Evolutionary conservation across 2,797 vertebrate genomes (phyloP), one percentile per base, ranked within the genome.

Genomic region (Diplodus puntazzo): DNA sequence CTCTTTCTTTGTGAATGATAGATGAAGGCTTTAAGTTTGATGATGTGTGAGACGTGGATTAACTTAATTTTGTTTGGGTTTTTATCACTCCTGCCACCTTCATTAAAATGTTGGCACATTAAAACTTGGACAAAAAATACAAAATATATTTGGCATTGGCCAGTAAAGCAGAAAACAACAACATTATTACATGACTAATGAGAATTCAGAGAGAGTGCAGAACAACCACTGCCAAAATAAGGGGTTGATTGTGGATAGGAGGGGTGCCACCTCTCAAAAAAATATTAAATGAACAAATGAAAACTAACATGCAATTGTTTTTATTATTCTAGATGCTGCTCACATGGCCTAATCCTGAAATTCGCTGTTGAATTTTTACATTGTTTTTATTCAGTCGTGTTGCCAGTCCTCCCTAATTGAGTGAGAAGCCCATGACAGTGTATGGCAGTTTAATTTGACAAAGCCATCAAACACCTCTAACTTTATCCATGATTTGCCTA

Each of bases 401-500:
- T 53, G 25, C 25, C 14, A 23, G 13, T 52, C 8, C 20, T 52
- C 16, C 16, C 46, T 3, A 11, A 16, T 27, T 63, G 2, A 27
- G 25, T 9, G 45, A 11, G 11, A 25, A 11, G 23, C 17, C 18
- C 21, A 4, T 20, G 3, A 27, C 12, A 48, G 17, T 16, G 12
- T 65, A 9, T 21, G 20, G 58, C 58, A 55, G 23, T 7, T 34
- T 6, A 20, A 48, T 67, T 54, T 65, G 16, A 21, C 20, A 14
- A 50, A 20, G 45, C 20, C 17, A 18, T 1, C 17, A 58, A 58
- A 43, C 49, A 16, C 50, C 2, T 52, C 11, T 9, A 30, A 34
- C 3, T 21, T 57, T 1, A 20, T 9, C 3, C 21, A 45, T 2
- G 0, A 23, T 23, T 4, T 11, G 48, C n/a, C 0, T 1, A 17